A percentile compares a stretch with the other conserved stretches of the same genome.
phyloP scores from a whole-genome alignment of 2,113 vertebrate species.

The Uropsilus gracilis region DNA sequence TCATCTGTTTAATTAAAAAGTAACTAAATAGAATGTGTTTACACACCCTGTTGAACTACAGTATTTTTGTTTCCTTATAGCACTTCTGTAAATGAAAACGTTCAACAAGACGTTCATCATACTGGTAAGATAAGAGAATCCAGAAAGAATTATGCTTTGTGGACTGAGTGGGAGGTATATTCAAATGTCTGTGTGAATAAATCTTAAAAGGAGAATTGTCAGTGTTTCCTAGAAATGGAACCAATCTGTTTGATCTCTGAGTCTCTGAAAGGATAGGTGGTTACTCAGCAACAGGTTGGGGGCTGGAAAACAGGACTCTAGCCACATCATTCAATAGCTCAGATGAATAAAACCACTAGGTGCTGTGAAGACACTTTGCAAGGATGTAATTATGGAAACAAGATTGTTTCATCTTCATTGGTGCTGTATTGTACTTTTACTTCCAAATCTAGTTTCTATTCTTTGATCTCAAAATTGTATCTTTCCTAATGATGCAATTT shows the following conservation, averaged over 20 bases:
- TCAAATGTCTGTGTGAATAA: background rate
- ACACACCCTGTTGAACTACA: background rate
- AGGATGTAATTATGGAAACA: background rate
- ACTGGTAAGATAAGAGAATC: constrained; percentile 67
- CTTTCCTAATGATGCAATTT: constrained; percentile 21
- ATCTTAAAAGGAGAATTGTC: background rate
- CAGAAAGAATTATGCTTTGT: background rate
- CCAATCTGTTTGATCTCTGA: background rate
- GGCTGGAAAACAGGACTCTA: background rate
- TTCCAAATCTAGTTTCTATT: constrained; percentile 28
- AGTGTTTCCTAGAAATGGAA: background rate
- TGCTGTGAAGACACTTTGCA: background rate
- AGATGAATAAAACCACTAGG: background rate
- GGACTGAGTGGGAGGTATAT: background rate
- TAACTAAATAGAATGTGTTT: background rate
- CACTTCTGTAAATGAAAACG: constrained; percentile 36
- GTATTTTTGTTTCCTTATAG: constrained; percentile 60
- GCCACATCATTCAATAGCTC: background rate
- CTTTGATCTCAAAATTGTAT: background rate
- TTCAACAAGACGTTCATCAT: constrained; percentile 1
- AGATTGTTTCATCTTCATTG: constrained; percentile 3
- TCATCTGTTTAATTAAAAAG: constrained; percentile 17
- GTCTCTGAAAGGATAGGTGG: background rate
- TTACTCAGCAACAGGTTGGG: background rate
- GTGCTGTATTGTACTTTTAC: background rate